phyloP scores from a whole-genome alignment of 2,113 vertebrate species.

The Glaucidium brasilianum region DNA sequence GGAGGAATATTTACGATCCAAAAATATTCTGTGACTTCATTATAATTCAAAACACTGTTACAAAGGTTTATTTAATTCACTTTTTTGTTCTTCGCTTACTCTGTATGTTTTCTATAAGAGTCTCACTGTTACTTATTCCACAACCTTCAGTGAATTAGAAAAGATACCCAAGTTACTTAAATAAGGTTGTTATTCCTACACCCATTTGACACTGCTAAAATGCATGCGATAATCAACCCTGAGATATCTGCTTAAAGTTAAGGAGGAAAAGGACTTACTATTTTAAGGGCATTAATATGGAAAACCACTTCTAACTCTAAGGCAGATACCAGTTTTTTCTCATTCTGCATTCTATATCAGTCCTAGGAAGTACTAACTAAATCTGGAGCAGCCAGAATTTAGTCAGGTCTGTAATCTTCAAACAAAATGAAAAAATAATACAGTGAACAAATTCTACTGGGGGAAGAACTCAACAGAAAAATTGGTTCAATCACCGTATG shows the following conservation, averaged over 20 bases:
- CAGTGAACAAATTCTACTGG: not conserved
- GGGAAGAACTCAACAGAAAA: not conserved
- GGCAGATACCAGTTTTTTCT: not conserved
- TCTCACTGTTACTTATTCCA: not conserved
- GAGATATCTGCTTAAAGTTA: not conserved
- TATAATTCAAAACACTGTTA: constrained; percentile 2
- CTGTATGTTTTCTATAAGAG: not conserved
- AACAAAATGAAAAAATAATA: not conserved
- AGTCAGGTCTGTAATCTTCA: not conserved
- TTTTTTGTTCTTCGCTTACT: not conserved
- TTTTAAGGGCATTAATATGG: not conserved
- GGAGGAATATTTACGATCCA: not conserved
- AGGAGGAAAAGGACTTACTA: not conserved
- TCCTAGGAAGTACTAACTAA: not conserved
- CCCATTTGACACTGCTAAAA: not conserved
- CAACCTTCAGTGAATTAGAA: not conserved
- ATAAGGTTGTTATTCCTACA: not conserved
- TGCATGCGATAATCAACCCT: not conserved
- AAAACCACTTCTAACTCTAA: not conserved
- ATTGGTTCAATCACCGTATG: no score
- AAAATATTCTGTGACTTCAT: constrained; percentile 2
- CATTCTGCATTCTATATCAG: not conserved
- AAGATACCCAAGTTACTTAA: not conserved
- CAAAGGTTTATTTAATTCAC: not conserved
- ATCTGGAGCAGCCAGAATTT: not conserved